Percentiles rank a stretch among this genome's conserved stretches.
These are phyloP conservation scores for Nephrotoma flavescens DNA, from an alignment of 2,888 invertebrate genomes.

Conservation along the genomic window DNA sequence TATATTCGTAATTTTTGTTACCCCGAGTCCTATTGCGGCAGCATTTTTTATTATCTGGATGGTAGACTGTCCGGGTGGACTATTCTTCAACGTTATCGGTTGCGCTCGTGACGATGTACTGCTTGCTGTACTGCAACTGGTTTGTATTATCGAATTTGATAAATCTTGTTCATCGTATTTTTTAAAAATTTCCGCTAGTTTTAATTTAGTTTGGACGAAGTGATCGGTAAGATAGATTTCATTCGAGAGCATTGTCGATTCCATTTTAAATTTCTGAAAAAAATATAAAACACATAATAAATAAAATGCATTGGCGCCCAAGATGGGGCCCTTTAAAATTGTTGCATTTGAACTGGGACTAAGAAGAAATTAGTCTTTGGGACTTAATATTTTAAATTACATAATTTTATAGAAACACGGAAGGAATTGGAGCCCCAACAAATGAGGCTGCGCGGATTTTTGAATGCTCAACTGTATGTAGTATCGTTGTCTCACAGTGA, in stretches of 20 bases:
- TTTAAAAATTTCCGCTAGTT: constrained; percentile 23
- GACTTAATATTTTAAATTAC: no score
- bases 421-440: no score
- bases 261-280: constrained; percentile 52
- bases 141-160: constrained; percentile 11
- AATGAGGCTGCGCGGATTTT: no score
- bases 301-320: not conserved
- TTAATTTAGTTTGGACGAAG: constrained; percentile 31
- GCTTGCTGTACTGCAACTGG: not conserved
- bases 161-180: constrained; percentile 22
- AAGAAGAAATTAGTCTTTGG: no score
- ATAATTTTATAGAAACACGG: no score
- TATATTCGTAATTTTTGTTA: constrained; percentile 43
- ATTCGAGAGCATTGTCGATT: constrained; percentile 44
- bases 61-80: not conserved
- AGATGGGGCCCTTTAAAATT: not conserved
- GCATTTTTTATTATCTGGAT: constrained; percentile 34
- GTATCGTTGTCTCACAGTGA: no score
- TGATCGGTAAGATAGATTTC: constrained; percentile 57
- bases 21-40: constrained; percentile 41
- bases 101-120: not conserved
- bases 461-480: no score
- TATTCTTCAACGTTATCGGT: not conserved
- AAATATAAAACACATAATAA: constrained; percentile 9
- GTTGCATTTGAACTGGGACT: not conserved